phyloP scores from a whole-genome alignment of 2,888 invertebrate genomes.

The Aleiodes leptofemur region DNA sequence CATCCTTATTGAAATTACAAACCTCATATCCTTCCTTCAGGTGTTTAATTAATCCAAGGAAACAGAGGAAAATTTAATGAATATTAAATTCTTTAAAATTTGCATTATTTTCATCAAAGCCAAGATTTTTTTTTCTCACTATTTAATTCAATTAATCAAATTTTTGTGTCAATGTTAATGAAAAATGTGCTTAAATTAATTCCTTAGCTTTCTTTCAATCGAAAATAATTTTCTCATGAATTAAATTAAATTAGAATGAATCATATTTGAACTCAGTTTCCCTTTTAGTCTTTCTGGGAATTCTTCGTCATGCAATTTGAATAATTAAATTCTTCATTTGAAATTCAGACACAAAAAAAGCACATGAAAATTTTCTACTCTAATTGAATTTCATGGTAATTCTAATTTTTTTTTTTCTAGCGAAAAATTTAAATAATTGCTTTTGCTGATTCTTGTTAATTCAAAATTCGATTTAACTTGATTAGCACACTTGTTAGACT shows the following conservation, averaged over 20 bases:
- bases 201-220: no score
- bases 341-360: background rate
- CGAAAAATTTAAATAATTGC: no score
- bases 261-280: no score
- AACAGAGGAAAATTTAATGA: conserved; percentile 57
- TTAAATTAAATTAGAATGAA: no score
- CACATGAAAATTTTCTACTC: background rate
- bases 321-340: background rate
- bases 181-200: no score
- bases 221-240: no score
- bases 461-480: background rate
- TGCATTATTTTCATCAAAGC: background rate
- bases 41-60: conserved; percentile 64
- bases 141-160: no score
- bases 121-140: no score
- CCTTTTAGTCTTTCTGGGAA: no score
- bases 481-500: conserved; percentile 21
- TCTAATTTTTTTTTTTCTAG: no score
- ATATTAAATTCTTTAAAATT: conserved; percentile 27
- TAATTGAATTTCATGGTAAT: background rate
- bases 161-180: no score
- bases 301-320: background rate
- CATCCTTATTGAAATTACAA: conserved; percentile 75
- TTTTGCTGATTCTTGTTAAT: conserved; percentile 10
- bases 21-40: conserved; percentile 81